phyloP scores from a whole-genome alignment of 2,113 vertebrate species.

The Peromyscus maniculatus region DNA sequence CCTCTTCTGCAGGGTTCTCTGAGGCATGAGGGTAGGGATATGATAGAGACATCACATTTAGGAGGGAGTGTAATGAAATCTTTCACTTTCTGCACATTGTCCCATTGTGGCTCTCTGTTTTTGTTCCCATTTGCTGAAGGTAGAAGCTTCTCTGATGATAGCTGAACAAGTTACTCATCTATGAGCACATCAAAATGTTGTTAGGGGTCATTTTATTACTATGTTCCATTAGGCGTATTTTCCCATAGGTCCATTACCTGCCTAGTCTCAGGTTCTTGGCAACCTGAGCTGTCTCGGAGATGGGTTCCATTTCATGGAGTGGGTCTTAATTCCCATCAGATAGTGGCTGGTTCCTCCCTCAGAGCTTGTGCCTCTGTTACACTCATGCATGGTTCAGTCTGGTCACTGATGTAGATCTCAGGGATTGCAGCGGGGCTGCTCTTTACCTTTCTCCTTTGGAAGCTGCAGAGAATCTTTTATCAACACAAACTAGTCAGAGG shows the following conservation, averaged over 20 bases:
- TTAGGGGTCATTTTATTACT: background rate
- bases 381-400: background rate
- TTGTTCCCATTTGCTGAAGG: background rate
- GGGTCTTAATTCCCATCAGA: background rate
- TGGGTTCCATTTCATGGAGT: background rate
- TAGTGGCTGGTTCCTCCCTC: background rate
- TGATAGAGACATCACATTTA: too few species aligned
- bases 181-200: background rate
- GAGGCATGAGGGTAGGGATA: too few species aligned
- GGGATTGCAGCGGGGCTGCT: background rate
- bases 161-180: background rate
- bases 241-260: background rate
- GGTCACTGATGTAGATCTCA: fast-evolving
- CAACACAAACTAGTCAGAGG: background rate
- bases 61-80: background rate
- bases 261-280: background rate
- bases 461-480: background rate
- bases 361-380: background rate
- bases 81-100: background rate
- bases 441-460: background rate
- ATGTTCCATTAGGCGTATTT: background rate
- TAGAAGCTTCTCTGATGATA: background rate
- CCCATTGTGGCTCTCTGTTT: too few species aligned
- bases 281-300: background rate
- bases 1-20: too few species aligned